phyloP scores from a whole-genome alignment of 2,113 vertebrate species.

The Lethenteron camtschaticum region DNA sequence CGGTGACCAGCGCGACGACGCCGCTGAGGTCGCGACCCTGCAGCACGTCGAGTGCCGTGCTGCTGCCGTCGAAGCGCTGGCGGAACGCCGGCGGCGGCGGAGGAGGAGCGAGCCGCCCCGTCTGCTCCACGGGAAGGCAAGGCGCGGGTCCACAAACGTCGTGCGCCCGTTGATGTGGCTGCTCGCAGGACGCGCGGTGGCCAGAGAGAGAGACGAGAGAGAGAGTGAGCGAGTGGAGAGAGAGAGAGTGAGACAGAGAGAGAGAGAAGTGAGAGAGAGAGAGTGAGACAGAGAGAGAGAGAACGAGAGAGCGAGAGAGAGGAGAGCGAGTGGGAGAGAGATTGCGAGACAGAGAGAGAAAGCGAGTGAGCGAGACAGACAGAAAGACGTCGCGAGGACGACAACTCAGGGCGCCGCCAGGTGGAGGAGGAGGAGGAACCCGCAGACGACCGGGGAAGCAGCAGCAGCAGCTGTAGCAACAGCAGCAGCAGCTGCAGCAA shows the following conservation, averaged over 20 bases:
- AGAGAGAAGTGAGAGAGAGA: no score
- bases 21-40: slow-evolving; percentile 63
- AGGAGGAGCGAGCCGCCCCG: slow-evolving; percentile 8
- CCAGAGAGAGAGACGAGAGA: neutral
- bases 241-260: neutral
- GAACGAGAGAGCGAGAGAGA: no score
- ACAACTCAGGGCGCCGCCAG: neutral
- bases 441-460: no score
- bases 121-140: slow-evolving; percentile 81
- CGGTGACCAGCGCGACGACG: slow-evolving; percentile 54
- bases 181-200: neutral
- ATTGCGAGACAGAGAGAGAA: neutral
- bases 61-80: slow-evolving; percentile 67
- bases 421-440: no score
- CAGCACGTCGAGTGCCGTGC: slow-evolving; percentile 63
- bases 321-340: no score
- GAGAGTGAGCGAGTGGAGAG: neutral
- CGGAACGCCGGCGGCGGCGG: slow-evolving; percentile 36
- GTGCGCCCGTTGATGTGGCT: slow-evolving; percentile 92
- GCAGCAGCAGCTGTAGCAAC: no score
- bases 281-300: no score
- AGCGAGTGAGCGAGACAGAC: neutral
- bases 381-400: neutral
- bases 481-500: no score
- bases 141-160: slow-evolving; percentile 80